Evolutionary conservation across 2,113 vertebrate genomes (phyloP), one percentile per base, ranked within the genome.

Genomic region (Dipodomys spectabilis): DNA sequence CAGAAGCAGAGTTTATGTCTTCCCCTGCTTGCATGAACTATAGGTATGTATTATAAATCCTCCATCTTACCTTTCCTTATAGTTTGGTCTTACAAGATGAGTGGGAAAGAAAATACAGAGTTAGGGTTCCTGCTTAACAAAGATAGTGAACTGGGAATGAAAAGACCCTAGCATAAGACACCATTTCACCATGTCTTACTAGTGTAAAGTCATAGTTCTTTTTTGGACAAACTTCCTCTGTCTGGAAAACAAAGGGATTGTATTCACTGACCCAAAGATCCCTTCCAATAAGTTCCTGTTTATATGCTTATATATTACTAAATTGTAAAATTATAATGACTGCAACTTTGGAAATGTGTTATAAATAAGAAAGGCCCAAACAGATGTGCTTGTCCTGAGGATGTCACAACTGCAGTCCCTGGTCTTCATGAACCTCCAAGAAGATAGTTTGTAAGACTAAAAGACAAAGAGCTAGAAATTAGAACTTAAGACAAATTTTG

Each of bases 321-420:
- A 5, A 79, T n/a, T 72, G 25, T 44, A 93, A 86, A 92, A 53
- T 78, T 72, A 74, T n/a, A 91, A 71, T 60, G 82, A 84, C n/a
- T 77, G 2, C 86, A 45, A 73, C 79, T 67, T 85, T 35, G 9
- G 1, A 15, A 83, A 95, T 78, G 92, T 5, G 39, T 90, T 73
- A 69, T 44, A 90, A 82, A 86, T 86, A 15, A 16, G 35, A 87
- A 91, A 75, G 30, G 2, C 23, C 30, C 45, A 68, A 39, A 82
- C 4, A n/a, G 10, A 88, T 30, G 7, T 30, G 57, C 4, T 74
- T 84, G 27, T 30, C 88, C 3, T 69, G 28, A 81, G 60, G 30
- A 82, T 44, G 22, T 60, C 30, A 57, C 57, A 20, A 88, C 18
- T 93, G 15, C 7, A 77, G 82, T 88, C 86, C 15, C 25, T 81